A percentile compares a stretch with the other conserved stretches of the same genome.
These are phyloP conservation scores for Drosophila dives DNA, from an alignment of 2,888 invertebrate species.

Conservation along the genomic window DNA sequence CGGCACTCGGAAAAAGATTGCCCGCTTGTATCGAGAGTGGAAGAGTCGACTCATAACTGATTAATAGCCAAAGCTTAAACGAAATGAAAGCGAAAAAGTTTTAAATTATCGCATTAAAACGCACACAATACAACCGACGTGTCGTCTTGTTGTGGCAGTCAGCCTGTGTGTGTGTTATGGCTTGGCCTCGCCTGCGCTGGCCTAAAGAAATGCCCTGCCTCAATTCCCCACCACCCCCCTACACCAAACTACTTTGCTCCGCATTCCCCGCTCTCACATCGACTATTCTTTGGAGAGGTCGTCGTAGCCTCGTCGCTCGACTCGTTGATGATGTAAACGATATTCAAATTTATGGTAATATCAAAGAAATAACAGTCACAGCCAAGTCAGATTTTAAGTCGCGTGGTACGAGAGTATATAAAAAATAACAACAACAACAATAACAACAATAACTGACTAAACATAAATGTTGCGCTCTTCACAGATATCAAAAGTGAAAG, in stretches of 20 bases:
- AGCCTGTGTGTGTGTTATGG: slow-evolving; percentile 15
- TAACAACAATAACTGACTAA: slow-evolving; percentile 47
- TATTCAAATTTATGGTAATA: slow-evolving; percentile 73
- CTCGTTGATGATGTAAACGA: slow-evolving; percentile 65
- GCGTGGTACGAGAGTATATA: slow-evolving; percentile 28
- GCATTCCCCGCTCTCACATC: slow-evolving; percentile 6
- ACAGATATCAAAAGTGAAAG: slow-evolving; percentile 68
- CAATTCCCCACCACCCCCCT: slow-evolving; percentile 4
- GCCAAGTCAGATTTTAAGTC: slow-evolving; percentile 56
- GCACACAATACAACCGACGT: slow-evolving; percentile 39
- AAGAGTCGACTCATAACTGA: slow-evolving; percentile 60
- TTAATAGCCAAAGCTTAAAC: slow-evolving; percentile 65
- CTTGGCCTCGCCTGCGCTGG: slow-evolving; percentile 45
- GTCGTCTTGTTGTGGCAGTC: slow-evolving; percentile 25
- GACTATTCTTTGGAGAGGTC: slow-evolving; percentile 57
- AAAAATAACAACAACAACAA: slow-evolving; percentile 12
- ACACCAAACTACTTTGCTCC: not conserved
- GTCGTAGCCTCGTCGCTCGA: slow-evolving; percentile 16
- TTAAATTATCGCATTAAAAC: slow-evolving; percentile 69
- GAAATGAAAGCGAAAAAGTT: slow-evolving; percentile 71
- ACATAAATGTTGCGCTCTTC: slow-evolving; percentile 53
- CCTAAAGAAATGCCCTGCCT: slow-evolving; percentile 50
- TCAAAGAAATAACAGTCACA: slow-evolving; percentile 56
- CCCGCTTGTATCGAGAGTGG: slow-evolving; percentile 43
- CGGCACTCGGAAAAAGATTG: slow-evolving; percentile 36